Conservation (phyloP, 37 sponge, comb jelly and placozoan genomes). For the Oscarella lobularis region DNA sequence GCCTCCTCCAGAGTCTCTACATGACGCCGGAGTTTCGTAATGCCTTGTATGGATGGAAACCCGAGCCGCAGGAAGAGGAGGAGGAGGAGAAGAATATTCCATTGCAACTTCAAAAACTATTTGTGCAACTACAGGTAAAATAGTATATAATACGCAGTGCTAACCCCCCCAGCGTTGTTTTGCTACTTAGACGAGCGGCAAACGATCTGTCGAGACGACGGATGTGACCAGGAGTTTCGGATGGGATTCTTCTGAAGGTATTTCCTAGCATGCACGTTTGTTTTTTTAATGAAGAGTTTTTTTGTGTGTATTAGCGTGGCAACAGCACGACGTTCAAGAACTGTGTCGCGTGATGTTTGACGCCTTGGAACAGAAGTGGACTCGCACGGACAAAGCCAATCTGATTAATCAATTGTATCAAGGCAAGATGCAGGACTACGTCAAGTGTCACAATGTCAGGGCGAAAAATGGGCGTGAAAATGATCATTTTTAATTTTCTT, state of each 20-base stretch:
- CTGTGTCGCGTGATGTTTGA: slow-evolving; percentile 93
- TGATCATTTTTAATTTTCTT: neutral
- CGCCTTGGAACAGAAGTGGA: slow-evolving; percentile 77
- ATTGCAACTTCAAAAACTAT: slow-evolving; percentile 76
- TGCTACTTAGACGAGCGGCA: slow-evolving; percentile 41
- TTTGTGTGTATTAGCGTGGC: too few relatives aligned
- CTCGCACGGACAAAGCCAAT: slow-evolving; percentile 46
- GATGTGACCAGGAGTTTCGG: slow-evolving; percentile 92
- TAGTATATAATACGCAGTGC: neutral
- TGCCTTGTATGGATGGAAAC: slow-evolving; percentile 59
- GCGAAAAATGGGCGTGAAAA: too few relatives aligned
- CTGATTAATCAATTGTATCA: slow-evolving; percentile 85
- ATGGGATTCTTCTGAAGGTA: slow-evolving; percentile 91
- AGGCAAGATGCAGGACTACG: slow-evolving; percentile 84
- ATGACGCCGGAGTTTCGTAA: slow-evolving; percentile 96
- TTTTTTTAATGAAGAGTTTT: slow-evolving; percentile 7
- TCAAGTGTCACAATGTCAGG: slow-evolving; percentile 78
- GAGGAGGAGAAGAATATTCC: slow-evolving; percentile 65
- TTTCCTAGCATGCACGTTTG: slow-evolving; percentile 31
- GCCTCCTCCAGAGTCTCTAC: slow-evolving; percentile 78
- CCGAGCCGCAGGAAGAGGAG: neutral
- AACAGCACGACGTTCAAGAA: slow-evolving; percentile 95
- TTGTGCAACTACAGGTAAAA: slow-evolving; percentile 61
- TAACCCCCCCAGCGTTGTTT: too few relatives aligned
- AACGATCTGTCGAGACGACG: slow-evolving; percentile 86